A percentile compares a stretch with the other conserved stretches of the same genome.
Evolutionary conservation across 2,888 invertebrate species (phyloP).

Genomic region (Lycia hirtaria): DNA sequence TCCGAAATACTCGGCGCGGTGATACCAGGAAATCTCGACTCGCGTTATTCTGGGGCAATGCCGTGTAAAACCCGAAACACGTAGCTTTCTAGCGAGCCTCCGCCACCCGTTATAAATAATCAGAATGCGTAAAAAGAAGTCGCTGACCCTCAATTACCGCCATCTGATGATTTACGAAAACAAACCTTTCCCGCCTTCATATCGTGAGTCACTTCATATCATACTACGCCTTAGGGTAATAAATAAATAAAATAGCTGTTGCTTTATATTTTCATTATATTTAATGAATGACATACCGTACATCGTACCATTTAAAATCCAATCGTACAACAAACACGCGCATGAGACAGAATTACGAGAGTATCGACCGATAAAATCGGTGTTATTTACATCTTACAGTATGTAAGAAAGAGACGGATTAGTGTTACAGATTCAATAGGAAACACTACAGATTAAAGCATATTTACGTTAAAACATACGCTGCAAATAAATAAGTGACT

Average conservation of each 20-base stretch:
- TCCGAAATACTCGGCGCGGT: constrained; percentile 77
- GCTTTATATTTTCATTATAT: constrained; percentile 66
- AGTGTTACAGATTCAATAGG: constrained; percentile 43
- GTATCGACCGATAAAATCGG: constrained; percentile 38
- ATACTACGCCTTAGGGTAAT: background rate
- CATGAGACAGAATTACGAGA: constrained; percentile 46
- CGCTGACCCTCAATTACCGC: constrained; percentile 71
- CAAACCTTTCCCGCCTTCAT: too few relatives aligned
- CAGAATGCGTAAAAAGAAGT: constrained; percentile 73
- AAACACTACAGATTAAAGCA: constrained; percentile 25
- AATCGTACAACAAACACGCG: constrained; percentile 63
- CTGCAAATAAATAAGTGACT: constrained; percentile 61
- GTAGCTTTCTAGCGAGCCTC: constrained; percentile 75
- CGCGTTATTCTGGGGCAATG: constrained; percentile 80
- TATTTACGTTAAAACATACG: constrained; percentile 24
- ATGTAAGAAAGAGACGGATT: constrained; percentile 58
- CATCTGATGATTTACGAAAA: constrained; percentile 49
- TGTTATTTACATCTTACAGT: constrained; percentile 52
- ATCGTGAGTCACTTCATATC: background rate
- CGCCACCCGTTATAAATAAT: constrained; percentile 78
- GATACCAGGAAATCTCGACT: constrained; percentile 77
- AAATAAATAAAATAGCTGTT: constrained; percentile 45
- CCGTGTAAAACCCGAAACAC: constrained; percentile 77
- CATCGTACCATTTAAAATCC: constrained; percentile 69
- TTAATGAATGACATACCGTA: constrained; percentile 68